These are phyloP conservation scores for Cartodere bifasciata DNA, from an alignment of 2,888 invertebrate species.

Conservation along the genomic window DNA sequence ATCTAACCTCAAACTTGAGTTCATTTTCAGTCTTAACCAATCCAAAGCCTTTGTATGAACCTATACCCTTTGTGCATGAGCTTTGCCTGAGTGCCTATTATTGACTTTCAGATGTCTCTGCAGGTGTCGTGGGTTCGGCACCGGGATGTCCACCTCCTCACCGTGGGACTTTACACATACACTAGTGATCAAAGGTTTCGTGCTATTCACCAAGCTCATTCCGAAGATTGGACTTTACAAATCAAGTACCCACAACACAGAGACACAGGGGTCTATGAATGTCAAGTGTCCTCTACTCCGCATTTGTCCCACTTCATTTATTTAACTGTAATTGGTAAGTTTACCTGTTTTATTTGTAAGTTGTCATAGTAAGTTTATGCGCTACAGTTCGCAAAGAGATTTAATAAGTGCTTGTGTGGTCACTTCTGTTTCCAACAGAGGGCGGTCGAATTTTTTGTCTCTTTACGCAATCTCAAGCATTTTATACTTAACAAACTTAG, in stretches of 20 bases:
- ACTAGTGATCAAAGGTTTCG: conserved; percentile 85
- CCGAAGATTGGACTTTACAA: conserved; percentile 86
- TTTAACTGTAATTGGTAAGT: conserved; percentile 83
- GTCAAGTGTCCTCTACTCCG: conserved; percentile 87
- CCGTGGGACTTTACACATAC: conserved; percentile 82
- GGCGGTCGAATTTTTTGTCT: too few species aligned
- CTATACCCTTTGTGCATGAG: too few species aligned
- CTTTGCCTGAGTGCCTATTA: conserved; percentile 8
- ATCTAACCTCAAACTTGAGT: too few species aligned
- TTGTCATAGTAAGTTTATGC: not conserved
- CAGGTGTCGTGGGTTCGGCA: conserved; percentile 90
- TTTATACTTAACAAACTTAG: too few species aligned
- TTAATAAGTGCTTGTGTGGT: too few species aligned
- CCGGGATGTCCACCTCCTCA: conserved; percentile 78
- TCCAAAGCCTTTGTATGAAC: too few species aligned
- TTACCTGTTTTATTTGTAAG: too few species aligned
- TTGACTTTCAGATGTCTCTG: conserved; percentile 44
- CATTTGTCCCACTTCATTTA: conserved; percentile 88
- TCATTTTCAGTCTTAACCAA: too few species aligned
- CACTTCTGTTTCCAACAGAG: too few species aligned
- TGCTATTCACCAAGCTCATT: conserved; percentile 71
- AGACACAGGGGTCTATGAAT: conserved; percentile 85
- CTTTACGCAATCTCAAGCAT: too few species aligned
- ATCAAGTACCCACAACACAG: conserved; percentile 86
- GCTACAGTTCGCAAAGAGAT: conserved; percentile 4